phyloP scores from a whole-genome alignment of 2,888 invertebrate species.

The Ectemnius lituratus region DNA sequence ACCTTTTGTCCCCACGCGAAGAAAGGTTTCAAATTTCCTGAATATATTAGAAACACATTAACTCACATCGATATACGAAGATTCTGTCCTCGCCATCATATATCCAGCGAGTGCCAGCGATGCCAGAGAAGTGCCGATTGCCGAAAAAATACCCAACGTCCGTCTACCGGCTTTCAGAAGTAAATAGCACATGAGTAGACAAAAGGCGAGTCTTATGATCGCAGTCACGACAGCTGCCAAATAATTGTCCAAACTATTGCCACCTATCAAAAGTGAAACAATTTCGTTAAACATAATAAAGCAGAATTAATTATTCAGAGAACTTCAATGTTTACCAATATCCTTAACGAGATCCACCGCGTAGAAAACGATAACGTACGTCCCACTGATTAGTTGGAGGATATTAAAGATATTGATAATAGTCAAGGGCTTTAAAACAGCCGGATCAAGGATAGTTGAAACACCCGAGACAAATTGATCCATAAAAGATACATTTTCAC shows the following conservation, averaged over 20 bases:
- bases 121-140: constrained; percentile 83
- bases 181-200: constrained; percentile 83
- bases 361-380: constrained; percentile 88
- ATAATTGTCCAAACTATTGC: constrained; percentile 76
- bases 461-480: constrained; percentile 53
- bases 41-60: neutral
- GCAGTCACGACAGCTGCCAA: constrained; percentile 86
- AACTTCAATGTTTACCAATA: constrained; percentile 69
- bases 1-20: too few relatives aligned
- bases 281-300: constrained; percentile 62
- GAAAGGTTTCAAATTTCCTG: neutral
- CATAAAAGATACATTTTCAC: constrained; percentile 47
- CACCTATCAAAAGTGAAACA: constrained; percentile 68
- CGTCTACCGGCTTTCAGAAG: constrained; percentile 84
- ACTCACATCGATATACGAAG: constrained; percentile 70
- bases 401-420: constrained; percentile 87
- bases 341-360: constrained; percentile 86
- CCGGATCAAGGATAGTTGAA: constrained; percentile 79
- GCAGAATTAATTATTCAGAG: neutral
- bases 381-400: constrained; percentile 86
- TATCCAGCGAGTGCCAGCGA: constrained; percentile 82
- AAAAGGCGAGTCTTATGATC: constrained; percentile 82
- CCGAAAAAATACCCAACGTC: constrained; percentile 83
- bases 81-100: constrained; percentile 75
- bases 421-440: constrained; percentile 85